Evolutionary conservation across 2,113 vertebrate genomes (phyloP), one percentile per base, ranked within the genome.

Genomic region (Etia nguti): DNA sequence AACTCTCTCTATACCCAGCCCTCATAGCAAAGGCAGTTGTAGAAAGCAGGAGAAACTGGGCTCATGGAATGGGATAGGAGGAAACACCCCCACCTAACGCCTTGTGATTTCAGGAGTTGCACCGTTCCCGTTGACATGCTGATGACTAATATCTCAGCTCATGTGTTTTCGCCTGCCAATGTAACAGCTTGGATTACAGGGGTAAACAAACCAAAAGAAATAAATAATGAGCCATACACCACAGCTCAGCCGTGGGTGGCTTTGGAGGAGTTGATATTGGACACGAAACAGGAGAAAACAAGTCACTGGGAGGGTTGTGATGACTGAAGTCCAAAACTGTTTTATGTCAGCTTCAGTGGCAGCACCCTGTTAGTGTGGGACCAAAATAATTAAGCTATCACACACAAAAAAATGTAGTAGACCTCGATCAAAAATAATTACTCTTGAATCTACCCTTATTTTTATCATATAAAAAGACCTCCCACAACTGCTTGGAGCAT

Each of bases 101-200:
- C 3, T 26, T 65, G 92, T 57, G 86, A 65, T 85, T 88, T 81
- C 57, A 79, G 83, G 79, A 59, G 48, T 16, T 54, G 54, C 84
- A 79, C 13, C 55, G n/a, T 84, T 87, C 82, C 82, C 16, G 38
- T 62, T 31, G 41, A 81, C 55, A 31, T 46, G 48, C 65, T 26
- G 50, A 81, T 92, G 86, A 92, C 85, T 89, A 90, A 92, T 90
- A 46, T 83, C 80, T 85, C 10, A 13, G 79, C 86, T 80, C 68
- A 36, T 89, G 86, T 83, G 85, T 87, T 86, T 92, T 82, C 41
- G 77, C 86, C 92, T 93, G 92, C 94, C 94, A 93, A 85, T 48
- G 80, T 93, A 89, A 95, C 93, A 95, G 94, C 91, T 94, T 94
- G 93, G 79, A 89, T 90, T 75, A 86, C 41, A 82, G 90, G 85